Percentiles rank a stretch among this genome's conserved stretches.
Evolutionary conservation across 2,797 vertebrate species (phyloP).

Genomic region (Sternotherus odoratus): DNA sequence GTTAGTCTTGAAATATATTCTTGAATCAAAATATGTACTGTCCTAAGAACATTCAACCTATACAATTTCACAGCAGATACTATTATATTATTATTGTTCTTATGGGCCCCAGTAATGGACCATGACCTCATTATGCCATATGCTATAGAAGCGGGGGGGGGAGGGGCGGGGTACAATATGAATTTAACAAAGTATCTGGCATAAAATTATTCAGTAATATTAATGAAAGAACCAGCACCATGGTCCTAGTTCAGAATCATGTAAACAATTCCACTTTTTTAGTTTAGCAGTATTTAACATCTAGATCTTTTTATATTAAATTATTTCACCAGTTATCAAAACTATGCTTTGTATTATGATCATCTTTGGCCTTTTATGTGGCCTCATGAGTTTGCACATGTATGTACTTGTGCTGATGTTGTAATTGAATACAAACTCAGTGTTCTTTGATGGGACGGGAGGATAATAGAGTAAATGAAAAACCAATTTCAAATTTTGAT

Average conservation of each 20-base stretch:
- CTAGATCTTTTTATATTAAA: background rate
- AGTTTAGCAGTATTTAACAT: background rate
- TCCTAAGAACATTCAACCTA: background rate
- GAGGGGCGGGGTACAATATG: background rate
- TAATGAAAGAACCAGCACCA: background rate
- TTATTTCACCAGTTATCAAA: background rate
- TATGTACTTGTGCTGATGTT: background rate
- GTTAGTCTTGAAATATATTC: background rate
- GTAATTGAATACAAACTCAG: background rate
- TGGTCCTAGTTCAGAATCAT: background rate
- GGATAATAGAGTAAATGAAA: background rate
- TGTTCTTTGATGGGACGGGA: background rate
- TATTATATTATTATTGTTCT: background rate
- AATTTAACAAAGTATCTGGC: background rate
- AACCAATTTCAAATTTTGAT: background rate
- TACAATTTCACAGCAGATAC: background rate
- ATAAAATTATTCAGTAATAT: background rate
- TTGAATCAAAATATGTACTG: background rate
- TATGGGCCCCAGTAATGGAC: background rate
- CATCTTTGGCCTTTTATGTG: background rate
- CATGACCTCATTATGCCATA: background rate
- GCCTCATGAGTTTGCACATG: background rate
- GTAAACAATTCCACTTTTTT: background rate
- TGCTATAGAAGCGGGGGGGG: background rate
- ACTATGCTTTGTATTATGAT: background rate